A percentile compares a stretch with the other conserved stretches of the same genome.
Evolutionary conservation across 2,113 vertebrate species (phyloP).

Genomic region (Dicerorhinus sumatrensis): DNA sequence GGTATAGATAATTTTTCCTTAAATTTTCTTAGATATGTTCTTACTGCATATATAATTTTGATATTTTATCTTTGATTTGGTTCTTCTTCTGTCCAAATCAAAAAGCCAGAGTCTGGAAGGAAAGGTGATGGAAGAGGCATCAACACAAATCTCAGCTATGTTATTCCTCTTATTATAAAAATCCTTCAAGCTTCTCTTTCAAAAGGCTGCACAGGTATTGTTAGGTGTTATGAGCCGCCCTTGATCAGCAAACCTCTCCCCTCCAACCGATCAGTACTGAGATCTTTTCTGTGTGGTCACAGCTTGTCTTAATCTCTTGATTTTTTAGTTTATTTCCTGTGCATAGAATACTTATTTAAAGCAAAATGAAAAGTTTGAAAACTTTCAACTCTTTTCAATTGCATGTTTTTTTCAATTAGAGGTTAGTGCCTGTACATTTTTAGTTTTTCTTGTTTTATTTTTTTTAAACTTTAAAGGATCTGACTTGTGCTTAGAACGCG

Average conservation of each 20-base stretch:
- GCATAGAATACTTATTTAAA: conserved; percentile 73
- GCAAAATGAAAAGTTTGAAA: conserved; percentile 76
- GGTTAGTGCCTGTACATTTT: conserved; percentile 79
- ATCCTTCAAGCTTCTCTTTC: neutral
- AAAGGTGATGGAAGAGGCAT: neutral
- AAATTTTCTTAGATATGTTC: neutral
- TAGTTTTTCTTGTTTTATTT: conserved; percentile 11
- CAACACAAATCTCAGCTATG: neutral
- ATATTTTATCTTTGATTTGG: neutral
- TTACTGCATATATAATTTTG: neutral
- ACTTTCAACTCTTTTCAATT: conserved; percentile 81
- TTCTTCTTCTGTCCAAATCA: neutral
- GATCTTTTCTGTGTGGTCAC: conserved; percentile 69
- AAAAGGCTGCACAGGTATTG: neutral
- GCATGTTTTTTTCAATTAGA: conserved; percentile 80
- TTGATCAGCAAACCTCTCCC: neutral
- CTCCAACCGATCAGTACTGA: neutral
- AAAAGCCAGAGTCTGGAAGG: neutral
- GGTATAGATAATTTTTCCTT: neutral
- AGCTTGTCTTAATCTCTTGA: conserved; percentile 48
- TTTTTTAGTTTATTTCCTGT: conserved; percentile 72
- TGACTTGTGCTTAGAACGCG: conserved; percentile 75
- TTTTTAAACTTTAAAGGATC: conserved; percentile 80
- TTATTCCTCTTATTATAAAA: conserved; percentile 10
- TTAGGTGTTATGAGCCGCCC: neutral